Evolutionary conservation across 2,113 vertebrate species (phyloP).

Genomic region (Peromyscus californicus): DNA sequence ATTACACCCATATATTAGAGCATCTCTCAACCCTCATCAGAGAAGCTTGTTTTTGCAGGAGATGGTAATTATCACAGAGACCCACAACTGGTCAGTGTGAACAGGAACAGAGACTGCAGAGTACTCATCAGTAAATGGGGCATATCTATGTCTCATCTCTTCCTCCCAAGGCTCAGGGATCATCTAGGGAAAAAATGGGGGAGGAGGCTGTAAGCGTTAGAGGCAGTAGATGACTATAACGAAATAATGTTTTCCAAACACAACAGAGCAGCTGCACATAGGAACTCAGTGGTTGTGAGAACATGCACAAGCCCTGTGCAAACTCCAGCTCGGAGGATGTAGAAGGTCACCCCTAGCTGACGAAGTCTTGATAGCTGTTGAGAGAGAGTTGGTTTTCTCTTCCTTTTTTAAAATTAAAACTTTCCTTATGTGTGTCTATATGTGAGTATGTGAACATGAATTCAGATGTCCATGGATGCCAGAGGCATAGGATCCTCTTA

Average conservation of each 20-base stretch:
- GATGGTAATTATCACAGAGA: not conserved
- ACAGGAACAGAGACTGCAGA: not conserved
- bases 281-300: not conserved
- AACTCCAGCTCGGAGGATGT: not conserved
- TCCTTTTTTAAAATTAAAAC: not conserved
- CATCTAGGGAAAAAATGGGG: not conserved
- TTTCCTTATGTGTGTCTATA: not conserved
- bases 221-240: not conserved
- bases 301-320: not conserved
- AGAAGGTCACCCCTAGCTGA: not conserved
- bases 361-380: not conserved
- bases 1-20: not conserved
- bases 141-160: no score
- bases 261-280: not conserved
- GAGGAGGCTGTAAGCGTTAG: not conserved
- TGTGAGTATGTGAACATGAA: not conserved
- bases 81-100: no score
- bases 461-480: not conserved
- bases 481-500: not conserved
- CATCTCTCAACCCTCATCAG: not conserved
- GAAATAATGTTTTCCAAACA: not conserved
- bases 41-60: not conserved
- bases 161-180: not conserved
- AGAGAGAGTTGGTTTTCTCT: not conserved
- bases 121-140: not conserved